Evolutionary conservation across 1,140 invertebrate genomes (phyloP).

Genomic region (Pseudobourletiella spinata): DNA sequence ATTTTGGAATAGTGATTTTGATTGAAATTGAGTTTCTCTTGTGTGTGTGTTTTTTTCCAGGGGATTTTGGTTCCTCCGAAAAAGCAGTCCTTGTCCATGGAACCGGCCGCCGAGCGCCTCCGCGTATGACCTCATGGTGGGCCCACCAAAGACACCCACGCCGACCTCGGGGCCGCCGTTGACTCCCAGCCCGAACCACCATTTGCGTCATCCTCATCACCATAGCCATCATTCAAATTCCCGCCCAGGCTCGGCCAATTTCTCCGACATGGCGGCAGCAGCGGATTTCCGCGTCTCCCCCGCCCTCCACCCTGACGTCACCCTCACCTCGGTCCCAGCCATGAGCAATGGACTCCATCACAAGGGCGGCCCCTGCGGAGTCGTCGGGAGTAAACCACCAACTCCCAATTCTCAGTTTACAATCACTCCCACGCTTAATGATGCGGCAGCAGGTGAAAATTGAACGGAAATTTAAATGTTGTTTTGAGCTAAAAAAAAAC

Average conservation of each 20-base stretch:
- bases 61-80: constrained; percentile 15
- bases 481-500: background rate
- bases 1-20: no score
- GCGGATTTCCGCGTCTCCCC: background rate
- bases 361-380: background rate
- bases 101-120: background rate
- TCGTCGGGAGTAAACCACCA: background rate
- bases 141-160: constrained; percentile 30
- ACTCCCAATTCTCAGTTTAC: background rate
- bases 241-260: background rate
- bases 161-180: constrained; percentile 13
- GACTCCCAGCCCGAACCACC: constrained; percentile 24
- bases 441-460: background rate
- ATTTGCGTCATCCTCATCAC: background rate
- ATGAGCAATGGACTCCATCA: background rate
- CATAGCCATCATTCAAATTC: background rate
- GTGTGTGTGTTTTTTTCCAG: no score
- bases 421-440: background rate
- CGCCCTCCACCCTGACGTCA: background rate
- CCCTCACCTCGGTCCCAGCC: background rate
- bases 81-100: constrained; percentile 15
- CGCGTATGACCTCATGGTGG: constrained; percentile 13
- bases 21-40: no score
- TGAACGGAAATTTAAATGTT: background rate
- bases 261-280: background rate